Evolutionary conservation across 2,797 vertebrate species (phyloP), one percentile per base, ranked within the genome.

Genomic region (Macrochelys suwanniensis): DNA sequence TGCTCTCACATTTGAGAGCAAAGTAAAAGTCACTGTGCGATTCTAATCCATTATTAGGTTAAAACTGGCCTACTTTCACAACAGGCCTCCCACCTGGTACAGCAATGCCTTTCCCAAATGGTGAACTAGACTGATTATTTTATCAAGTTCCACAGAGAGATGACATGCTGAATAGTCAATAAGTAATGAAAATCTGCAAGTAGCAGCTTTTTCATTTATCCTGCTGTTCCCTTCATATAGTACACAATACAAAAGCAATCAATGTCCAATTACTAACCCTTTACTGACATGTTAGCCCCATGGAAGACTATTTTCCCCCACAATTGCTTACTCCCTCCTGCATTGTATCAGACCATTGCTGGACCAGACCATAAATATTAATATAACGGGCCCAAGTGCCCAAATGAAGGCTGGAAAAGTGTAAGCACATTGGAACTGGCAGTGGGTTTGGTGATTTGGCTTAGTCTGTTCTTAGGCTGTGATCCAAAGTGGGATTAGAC

Each of bases 401-500:
- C 84, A 74, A 37, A 93, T 89, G 74, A 76, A 91, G 57, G 45
- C 25, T 90, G 76, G 28, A 78, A 33, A 12, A 31, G 59, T 47
- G 80, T 37, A 82, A 85, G 84, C 65, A 61, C 89, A 86, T 68
- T 87, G 51, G 25, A 61, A 74, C 37, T 94, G 89, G 82, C 5
- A 2, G 1, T 71, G 65, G 74, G 87, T 9, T 86, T 28, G 79
- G 11, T 77, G 31, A 5, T 87, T 94, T 87, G 85, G 61, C 89
- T 95, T 93, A n/a, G 85, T 91, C 74, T 74, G 89, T 74, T 78
- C 42, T 33, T 53, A 89, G 92, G 80, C 86, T 95, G 82, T 54
- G 88, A 68, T 88, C 65, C 92, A 96, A 94, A 87, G 23, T 90
- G 82, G 87, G 92, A 92, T 57, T 21, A 85, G 65, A 28, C 84